Base-by-base conservation (phyloP, 1,140 invertebrate species). In the Cheumatopsyche charites region DNA sequence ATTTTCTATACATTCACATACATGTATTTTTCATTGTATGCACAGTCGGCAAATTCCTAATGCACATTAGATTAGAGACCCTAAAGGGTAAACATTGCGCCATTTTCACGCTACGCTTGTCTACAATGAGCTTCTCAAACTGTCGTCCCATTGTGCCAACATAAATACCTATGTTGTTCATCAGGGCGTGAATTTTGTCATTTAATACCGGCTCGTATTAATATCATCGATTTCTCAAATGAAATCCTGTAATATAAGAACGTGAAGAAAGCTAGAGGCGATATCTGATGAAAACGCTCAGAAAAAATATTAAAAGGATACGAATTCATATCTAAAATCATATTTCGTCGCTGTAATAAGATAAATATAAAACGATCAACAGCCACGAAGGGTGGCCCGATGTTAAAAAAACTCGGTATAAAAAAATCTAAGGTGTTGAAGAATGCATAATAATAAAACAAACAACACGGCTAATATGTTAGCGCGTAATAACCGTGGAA, bases 51-150 rank as follows among this genome's bases (percentile, higher is more conserved):
- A 29, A 42, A 43, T 70, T 73, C 49, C 15, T 73, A 52, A 73
- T 67, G 43, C 62, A 58, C 36, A 70, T 70, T 49, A 70, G 67
- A 70, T 73, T 73, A 67, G 36, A 43, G 61, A 47, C 47, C 36
- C 25, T 42, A 70, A 67, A 47, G 72, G 72, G 72, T 73, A 66
- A 67, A 67, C 49, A 73, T 70, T 58, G 63, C 43, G 13, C 43
- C 70, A 58, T 66, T 67, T 66, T 41, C 23, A 58, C 43, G 67
- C 58, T 62, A 29, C 21, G 23, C 19, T 58, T 13, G 55, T 12
- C 21, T 17, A 58, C 55, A 58, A 58, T 58, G 19, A 17, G 47
- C 15, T 58, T 58, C 55, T 58, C 55, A 26, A 58, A 58, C 55
- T 58, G 55, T 58, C 55, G 21, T 1, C 29, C 15, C 47, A 52